Conservation (phyloP, 2,797 vertebrate species). For the Cephalopachus bancanus region DNA sequence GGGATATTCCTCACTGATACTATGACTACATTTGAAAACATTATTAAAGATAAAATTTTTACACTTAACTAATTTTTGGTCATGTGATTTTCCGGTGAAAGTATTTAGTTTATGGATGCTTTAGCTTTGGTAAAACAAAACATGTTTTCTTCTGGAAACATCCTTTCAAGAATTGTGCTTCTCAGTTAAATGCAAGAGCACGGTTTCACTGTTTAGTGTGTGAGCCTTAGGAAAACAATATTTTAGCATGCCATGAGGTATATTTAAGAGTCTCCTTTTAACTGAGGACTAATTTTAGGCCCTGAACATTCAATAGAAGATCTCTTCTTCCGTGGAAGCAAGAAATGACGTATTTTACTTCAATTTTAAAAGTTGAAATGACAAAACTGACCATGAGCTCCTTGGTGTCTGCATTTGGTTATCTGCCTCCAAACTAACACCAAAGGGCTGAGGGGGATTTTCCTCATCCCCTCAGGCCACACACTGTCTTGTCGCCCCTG, state of each 20-base stretch:
- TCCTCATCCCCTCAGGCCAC: not conserved
- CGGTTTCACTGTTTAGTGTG: not conserved
- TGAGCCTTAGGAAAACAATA: slow-evolving; percentile 61
- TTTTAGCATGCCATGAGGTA: slow-evolving; percentile 12
- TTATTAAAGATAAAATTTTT: slow-evolving; percentile 6
- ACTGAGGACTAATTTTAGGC: slow-evolving; percentile 67
- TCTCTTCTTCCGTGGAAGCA: slow-evolving; percentile 63
- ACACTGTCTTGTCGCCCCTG: not conserved
- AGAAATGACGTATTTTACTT: slow-evolving; percentile 72
- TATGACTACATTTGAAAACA: slow-evolving; percentile 27
- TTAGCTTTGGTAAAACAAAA: not conserved
- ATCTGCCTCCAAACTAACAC: slow-evolving; percentile 59
- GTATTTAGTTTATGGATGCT: not conserved
- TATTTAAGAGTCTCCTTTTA: slow-evolving; percentile 57
- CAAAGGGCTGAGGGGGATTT: slow-evolving; percentile 44
- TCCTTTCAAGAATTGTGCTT: slow-evolving; percentile 61
- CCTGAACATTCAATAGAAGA: slow-evolving; percentile 64
- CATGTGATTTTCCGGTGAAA: slow-evolving; percentile 7
- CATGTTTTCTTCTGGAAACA: slow-evolving; percentile 22
- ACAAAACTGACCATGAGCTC: not conserved
- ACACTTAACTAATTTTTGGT: not conserved
- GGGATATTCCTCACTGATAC: not conserved
- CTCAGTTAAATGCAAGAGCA: not conserved
- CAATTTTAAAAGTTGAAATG: slow-evolving; percentile 61
- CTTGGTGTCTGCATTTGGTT: slow-evolving; percentile 12